Evolutionary conservation across 2,888 invertebrate genomes (phyloP).

Genomic region (Polyploca ridens): DNA sequence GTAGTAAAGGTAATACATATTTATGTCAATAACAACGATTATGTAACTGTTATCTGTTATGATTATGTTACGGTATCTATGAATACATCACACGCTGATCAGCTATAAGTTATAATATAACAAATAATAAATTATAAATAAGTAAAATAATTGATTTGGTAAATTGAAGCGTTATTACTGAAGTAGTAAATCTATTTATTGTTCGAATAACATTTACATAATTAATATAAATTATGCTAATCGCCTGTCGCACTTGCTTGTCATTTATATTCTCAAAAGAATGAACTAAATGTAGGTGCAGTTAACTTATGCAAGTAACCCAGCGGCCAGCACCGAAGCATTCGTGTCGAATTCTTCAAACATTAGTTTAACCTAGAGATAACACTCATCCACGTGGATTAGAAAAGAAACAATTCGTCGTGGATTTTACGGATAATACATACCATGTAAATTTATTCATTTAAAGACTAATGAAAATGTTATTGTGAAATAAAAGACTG

Average conservation of each 20-base stretch:
- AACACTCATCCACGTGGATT: not conserved
- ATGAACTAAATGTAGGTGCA: not conserved
- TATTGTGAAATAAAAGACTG: not conserved
- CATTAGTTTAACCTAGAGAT: slow-evolving; percentile 19
- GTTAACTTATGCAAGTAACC: no score
- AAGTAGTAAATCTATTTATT: no score
- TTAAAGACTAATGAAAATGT: not conserved
- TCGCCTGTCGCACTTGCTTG: not conserved
- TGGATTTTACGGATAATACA: not conserved
- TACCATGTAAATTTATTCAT: not conserved
- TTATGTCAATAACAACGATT: no score
- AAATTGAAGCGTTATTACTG: no score
- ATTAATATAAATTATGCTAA: not conserved
- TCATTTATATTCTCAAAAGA: slow-evolving; percentile 5
- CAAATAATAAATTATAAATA: no score
- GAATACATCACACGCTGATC: slow-evolving; percentile 7
- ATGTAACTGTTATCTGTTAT: slow-evolving; percentile 24
- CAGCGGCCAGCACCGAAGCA: no score
- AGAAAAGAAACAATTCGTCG: slow-evolving; percentile 7
- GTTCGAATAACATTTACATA: no score
- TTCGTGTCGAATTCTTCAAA: no score
- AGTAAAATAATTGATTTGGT: no score
- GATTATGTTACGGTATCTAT: slow-evolving; percentile 27
- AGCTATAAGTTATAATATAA: no score
- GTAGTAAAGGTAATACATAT: no score